A percentile compares a stretch with the other conserved stretches of the same genome.
phyloP scores from a whole-genome alignment of 2,113 vertebrate species.

The Rana temporaria region DNA sequence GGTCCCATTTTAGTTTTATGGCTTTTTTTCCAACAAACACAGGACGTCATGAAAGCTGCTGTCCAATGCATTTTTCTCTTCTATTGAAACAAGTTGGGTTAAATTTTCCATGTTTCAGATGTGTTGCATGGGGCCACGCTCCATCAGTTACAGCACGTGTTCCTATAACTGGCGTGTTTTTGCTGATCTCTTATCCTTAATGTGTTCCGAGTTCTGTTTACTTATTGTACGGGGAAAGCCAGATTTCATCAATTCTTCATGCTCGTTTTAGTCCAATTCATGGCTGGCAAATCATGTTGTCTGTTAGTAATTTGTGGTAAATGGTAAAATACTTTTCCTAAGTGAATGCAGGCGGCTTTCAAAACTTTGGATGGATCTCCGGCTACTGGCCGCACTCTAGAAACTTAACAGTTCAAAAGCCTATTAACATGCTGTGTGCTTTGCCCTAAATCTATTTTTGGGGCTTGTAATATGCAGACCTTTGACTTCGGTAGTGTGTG shows the following conservation, averaged over 20 bases:
- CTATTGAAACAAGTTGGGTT: too few species aligned
- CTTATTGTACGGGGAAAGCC: conserved; percentile 15
- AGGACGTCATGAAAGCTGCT: too few species aligned
- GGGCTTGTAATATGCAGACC: neutral
- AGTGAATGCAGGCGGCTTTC: conserved; percentile 35
- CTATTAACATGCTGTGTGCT: neutral
- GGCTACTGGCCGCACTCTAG: conserved; percentile 12
- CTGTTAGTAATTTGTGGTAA: conserved; percentile 48
- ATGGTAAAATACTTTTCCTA: conserved; percentile 41
- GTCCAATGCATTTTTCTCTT: too few species aligned
- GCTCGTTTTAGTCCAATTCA: conserved; percentile 37
- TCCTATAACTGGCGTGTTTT: neutral
- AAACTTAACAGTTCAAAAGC: conserved; percentile 16
- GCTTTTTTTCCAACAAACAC: too few species aligned
- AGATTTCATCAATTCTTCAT: conserved; percentile 33
- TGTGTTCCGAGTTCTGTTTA: conserved; percentile 25
- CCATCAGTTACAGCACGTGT: too few species aligned
- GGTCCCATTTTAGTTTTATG: too few species aligned
- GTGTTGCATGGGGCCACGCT: too few species aligned
- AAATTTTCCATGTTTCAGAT: too few species aligned
- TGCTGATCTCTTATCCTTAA: conserved; percentile 3
- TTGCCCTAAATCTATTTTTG: neutral
- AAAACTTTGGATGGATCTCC: conserved; percentile 14
- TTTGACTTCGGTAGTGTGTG: too few species aligned
- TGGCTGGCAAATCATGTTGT: conserved; percentile 39